Conservation (phyloP, 2,797 vertebrate genomes). For the Premnoplex brunnescens region DNA sequence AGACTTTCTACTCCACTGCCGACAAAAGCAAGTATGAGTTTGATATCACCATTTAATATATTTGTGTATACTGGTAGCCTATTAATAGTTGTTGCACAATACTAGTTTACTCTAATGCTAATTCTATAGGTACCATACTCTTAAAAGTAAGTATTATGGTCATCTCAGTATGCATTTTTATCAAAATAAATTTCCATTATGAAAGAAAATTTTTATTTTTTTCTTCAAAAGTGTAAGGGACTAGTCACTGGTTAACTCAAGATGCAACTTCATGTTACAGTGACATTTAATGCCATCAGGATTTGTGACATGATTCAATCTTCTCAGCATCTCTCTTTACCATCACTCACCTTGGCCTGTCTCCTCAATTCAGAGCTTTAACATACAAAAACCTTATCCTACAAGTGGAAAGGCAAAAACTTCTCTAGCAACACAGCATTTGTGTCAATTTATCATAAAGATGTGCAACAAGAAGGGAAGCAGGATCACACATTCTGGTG, state of each 20-base stretch:
- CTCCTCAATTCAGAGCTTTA: neutral
- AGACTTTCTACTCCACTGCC: neutral
- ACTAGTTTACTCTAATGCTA: neutral
- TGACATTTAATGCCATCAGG: neutral
- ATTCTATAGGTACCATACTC: neutral
- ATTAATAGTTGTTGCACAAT: neutral
- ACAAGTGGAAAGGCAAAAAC: neutral
- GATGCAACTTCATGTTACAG: neutral
- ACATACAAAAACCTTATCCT: neutral
- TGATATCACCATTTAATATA: neutral
- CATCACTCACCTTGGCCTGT: neutral
- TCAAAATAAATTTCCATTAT: neutral
- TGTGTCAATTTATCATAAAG: neutral
- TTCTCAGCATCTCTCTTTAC: neutral
- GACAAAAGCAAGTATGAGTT: rapidly evolving
- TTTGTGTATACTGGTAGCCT: neutral
- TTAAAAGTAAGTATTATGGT: rapidly evolving
- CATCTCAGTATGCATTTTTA: neutral
- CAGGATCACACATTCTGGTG: neutral
- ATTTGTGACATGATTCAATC: rapidly evolving
- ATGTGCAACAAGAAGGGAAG: neutral
- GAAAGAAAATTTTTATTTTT: neutral
- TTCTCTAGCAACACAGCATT: neutral
- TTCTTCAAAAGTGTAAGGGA: neutral
- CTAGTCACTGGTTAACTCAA: neutral